These are phyloP conservation scores for Prunella himalayana DNA, from an alignment of 2,113 vertebrate species.

Conservation along the genomic window DNA sequence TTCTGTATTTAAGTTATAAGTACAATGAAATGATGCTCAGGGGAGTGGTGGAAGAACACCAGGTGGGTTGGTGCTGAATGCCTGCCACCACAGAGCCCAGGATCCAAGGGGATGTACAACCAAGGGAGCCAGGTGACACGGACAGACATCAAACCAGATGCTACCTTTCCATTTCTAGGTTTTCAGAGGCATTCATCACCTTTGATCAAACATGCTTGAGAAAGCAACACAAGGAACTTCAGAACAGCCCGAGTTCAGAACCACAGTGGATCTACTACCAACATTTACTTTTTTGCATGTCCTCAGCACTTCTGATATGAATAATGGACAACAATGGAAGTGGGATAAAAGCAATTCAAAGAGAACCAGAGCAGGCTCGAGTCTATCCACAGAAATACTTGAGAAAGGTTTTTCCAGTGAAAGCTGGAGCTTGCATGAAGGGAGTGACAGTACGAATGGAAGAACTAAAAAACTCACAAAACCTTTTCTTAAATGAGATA, in stretches of 20 bases:
- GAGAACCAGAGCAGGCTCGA: not conserved
- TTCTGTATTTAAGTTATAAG: not conserved
- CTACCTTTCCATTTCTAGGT: not conserved
- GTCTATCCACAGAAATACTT: not conserved
- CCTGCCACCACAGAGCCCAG: not conserved
- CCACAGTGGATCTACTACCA: not conserved
- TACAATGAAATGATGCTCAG: not conserved
- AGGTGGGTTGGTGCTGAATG: not conserved
- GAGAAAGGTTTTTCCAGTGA: not conserved
- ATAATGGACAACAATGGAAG: rapidly evolving
- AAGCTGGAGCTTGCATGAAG: not conserved
- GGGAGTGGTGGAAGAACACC: not conserved
- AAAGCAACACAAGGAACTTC: not conserved
- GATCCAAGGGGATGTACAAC: not conserved
- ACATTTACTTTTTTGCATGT: not conserved
- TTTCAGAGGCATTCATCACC: not conserved
- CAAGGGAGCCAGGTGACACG: rapidly evolving
- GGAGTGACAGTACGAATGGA: not conserved
- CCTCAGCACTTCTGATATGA: not conserved
- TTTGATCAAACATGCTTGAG: not conserved
- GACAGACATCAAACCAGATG: not conserved
- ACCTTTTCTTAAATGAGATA: not conserved
- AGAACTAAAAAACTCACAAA: not conserved
- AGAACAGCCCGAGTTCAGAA: not conserved
- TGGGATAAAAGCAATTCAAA: not conserved